phyloP scores from a whole-genome alignment of 2,888 invertebrate genomes.

The Catocala nupta region DNA sequence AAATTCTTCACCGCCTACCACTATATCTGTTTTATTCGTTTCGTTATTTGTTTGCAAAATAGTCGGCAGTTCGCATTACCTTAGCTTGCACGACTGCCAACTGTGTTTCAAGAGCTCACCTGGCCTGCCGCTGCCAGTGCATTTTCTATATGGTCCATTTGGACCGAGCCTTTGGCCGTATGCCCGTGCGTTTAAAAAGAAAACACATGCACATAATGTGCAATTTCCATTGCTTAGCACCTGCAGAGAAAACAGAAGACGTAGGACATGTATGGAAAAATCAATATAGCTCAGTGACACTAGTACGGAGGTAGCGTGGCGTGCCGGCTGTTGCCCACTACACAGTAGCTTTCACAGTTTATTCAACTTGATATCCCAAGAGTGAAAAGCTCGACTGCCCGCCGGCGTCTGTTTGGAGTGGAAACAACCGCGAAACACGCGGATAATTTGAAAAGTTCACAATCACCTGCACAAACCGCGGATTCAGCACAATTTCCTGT shows the following conservation, averaged over 20 bases:
- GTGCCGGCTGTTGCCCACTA: slow-evolving; percentile 35
- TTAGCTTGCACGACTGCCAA: slow-evolving; percentile 43
- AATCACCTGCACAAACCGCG: slow-evolving; percentile 81
- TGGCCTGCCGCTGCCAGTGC: slow-evolving; percentile 38
- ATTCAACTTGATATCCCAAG: slow-evolving; percentile 65
- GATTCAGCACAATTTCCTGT: slow-evolving; percentile 85
- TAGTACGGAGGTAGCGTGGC: slow-evolving; percentile 29
- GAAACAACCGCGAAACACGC: slow-evolving; percentile 79
- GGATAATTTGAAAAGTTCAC: slow-evolving; percentile 87
- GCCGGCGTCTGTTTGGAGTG: slow-evolving; percentile 68
- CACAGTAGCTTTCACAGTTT: slow-evolving; percentile 59
- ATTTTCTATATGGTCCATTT: slow-evolving; percentile 40
- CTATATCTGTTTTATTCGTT: background rate
- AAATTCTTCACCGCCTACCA: background rate
- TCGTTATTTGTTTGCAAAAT: slow-evolving; percentile 7
- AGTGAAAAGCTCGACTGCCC: slow-evolving; percentile 57
- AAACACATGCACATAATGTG: slow-evolving; percentile 1
- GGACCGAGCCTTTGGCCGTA: slow-evolving; percentile 39
- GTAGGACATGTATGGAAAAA: slow-evolving; percentile 38
- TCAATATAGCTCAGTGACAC: slow-evolving; percentile 37
- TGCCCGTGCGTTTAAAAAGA: slow-evolving; percentile 36
- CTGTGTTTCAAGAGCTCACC: slow-evolving; percentile 50
- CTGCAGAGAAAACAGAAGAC: slow-evolving; percentile 6
- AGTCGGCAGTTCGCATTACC: slow-evolving; percentile 1
- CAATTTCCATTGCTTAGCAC: background rate